These are phyloP conservation scores for Drosophila ercepeae DNA, from an alignment of 1,140 invertebrate species.

Conservation along the genomic window DNA sequence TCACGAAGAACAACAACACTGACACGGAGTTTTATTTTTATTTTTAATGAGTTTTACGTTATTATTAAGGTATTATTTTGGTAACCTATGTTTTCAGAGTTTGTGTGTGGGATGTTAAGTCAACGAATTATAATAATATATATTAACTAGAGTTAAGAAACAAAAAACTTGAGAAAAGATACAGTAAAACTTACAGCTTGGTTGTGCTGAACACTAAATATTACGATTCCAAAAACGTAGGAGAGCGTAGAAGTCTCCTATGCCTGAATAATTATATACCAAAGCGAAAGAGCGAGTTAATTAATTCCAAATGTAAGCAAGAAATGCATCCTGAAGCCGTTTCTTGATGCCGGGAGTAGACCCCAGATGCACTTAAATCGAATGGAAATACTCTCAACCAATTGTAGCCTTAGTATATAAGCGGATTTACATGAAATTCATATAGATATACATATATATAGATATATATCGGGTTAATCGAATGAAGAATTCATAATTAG, in stretches of 20 bases:
- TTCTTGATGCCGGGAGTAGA: slow-evolving; percentile 1
- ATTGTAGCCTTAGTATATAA: slow-evolving; percentile 73
- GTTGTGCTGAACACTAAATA: slow-evolving; percentile 71
- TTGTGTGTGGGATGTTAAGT: slow-evolving; percentile 9
- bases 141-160: slow-evolving; percentile 20
- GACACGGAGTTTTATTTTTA: slow-evolving; percentile 32
- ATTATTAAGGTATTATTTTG: neutral
- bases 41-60: slow-evolving; percentile 3
- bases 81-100: neutral
- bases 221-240: slow-evolving; percentile 31
- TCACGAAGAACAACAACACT: slow-evolving; percentile 17
- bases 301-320: slow-evolving; percentile 35
- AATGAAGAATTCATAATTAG: slow-evolving; percentile 20
- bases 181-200: slow-evolving; percentile 59
- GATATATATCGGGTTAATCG: slow-evolving; percentile 23
- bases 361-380: slow-evolving; percentile 41
- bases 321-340: slow-evolving; percentile 17
- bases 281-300: slow-evolving; percentile 15
- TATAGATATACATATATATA: neutral
- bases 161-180: neutral
- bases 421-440: slow-evolving; percentile 29
- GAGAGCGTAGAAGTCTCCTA: neutral
- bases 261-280: slow-evolving; percentile 9
- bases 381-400: slow-evolving; percentile 61
- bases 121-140: slow-evolving; percentile 38